Evolutionary conservation across 2,888 invertebrate genomes (phyloP).

Genomic region (Corbicula japonica): DNA sequence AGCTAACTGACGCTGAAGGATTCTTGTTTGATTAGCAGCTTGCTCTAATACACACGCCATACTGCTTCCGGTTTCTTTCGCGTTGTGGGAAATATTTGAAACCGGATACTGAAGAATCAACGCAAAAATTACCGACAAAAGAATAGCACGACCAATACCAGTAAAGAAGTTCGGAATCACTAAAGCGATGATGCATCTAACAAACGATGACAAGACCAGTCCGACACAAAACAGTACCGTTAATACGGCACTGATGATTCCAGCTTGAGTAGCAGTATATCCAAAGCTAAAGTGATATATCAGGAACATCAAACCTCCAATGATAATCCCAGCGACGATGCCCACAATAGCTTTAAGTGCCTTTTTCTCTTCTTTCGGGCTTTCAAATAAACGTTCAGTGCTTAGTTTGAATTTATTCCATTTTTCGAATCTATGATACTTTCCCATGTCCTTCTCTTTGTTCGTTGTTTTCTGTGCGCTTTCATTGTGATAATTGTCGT

Average conservation of each 20-base stretch:
- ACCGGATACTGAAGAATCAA: conserved; percentile 63
- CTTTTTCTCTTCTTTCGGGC: conserved; percentile 39
- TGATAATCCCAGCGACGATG: conserved; percentile 49
- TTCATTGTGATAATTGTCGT: background rate
- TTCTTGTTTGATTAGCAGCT: conserved; percentile 64
- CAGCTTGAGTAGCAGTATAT: conserved; percentile 49
- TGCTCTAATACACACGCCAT: conserved; percentile 69
- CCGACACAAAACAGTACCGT: conserved; percentile 59
- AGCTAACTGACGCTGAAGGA: conserved; percentile 54
- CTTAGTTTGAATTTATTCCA: conserved; percentile 18
- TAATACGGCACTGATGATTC: conserved; percentile 44
- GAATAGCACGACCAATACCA: conserved; percentile 62
- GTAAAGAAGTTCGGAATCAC: conserved; percentile 69
- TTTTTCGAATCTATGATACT: conserved; percentile 35
- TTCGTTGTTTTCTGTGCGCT: background rate
- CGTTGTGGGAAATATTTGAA: conserved; percentile 68
- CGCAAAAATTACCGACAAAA: conserved; percentile 69
- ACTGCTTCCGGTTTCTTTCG: conserved; percentile 62
- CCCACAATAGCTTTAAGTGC: conserved; percentile 53
- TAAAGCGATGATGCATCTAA: conserved; percentile 64
- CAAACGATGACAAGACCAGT: conserved; percentile 58
- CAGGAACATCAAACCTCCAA: conserved; percentile 55
- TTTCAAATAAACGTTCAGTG: conserved; percentile 43
- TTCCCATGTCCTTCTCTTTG: conserved; percentile 18
- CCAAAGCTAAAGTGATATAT: conserved; percentile 59